Percentiles rank a stretch among this genome's conserved stretches.
These are phyloP conservation scores for Dolichotis patagonum DNA, from an alignment of 2,113 vertebrate genomes.

Conservation along the genomic window DNA sequence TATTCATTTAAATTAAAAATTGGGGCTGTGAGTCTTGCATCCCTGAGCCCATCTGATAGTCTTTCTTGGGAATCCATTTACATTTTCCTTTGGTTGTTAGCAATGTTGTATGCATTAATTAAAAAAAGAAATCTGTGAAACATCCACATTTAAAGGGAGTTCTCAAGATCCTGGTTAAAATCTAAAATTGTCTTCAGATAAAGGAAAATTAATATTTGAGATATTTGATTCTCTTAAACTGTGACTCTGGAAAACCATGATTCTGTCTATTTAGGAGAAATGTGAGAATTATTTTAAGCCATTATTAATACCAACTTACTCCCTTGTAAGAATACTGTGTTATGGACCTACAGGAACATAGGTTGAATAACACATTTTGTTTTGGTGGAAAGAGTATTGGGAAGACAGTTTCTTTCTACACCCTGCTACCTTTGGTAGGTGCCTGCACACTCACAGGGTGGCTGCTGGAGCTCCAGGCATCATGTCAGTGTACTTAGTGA, in stretches of 20 bases:
- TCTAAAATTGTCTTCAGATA: not conserved
- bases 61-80: not conserved
- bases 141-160: not conserved
- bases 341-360: not conserved
- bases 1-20: constrained; percentile 6
- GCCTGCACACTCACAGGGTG: not conserved
- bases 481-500: not conserved
- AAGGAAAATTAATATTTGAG: constrained; percentile 26
- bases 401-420: not conserved
- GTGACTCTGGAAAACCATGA: not conserved
- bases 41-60: not conserved
- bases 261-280: constrained; percentile 14
- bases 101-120: constrained; percentile 36
- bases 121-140: not conserved
- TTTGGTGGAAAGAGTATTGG: constrained; percentile 15
- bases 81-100: not conserved
- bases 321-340: not conserved
- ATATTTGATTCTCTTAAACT: constrained; percentile 13
- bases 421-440: not conserved
- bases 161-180: not conserved
- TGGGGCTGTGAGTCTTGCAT: not conserved
- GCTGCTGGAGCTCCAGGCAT: not conserved
- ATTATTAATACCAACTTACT: not conserved
- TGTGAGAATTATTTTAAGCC: not conserved
- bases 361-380: not conserved